These are phyloP conservation scores for Pelagia noctiluca DNA, from an alignment of 30 jellyfish, hydroid and myxozoan genomes.

Conservation along the genomic window DNA sequence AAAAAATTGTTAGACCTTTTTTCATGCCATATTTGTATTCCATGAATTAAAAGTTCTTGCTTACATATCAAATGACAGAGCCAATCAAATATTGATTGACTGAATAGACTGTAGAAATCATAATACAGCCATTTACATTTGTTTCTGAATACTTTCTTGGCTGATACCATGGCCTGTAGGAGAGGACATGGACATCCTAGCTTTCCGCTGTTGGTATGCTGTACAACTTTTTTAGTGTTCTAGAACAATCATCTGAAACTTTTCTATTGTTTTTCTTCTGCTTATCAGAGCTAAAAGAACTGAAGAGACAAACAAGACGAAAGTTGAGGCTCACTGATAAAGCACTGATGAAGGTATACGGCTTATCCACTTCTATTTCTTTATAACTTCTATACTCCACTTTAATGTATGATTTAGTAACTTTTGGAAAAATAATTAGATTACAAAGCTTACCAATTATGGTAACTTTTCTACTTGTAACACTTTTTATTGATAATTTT, in stretches of 20 bases:
- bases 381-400: neutral
- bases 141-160: no score
- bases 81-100: neutral
- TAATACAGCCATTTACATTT: neutral
- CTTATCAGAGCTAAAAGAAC: conserved; percentile 45
- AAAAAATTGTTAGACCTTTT: no score
- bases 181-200: neutral
- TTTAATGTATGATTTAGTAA: neutral
- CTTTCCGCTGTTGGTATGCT: neutral
- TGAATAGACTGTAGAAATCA: no score
- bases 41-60: no score
- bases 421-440: neutral
- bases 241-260: no score
- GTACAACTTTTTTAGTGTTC: neutral
- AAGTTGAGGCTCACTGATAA: conserved; percentile 36
- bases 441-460: neutral
- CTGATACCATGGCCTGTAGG: no score
- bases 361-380: neutral
- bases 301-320: conserved; percentile 31
- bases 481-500: neutral
- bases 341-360: conserved; percentile 57
- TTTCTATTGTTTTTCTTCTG: no score
- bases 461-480: neutral
- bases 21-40: no score
- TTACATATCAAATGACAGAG: no score